A percentile compares a stretch with the other conserved stretches of the same genome.
Conservation (phyloP, 2,797 vertebrate species). For the Chiloscyllium punctatum region DNA sequence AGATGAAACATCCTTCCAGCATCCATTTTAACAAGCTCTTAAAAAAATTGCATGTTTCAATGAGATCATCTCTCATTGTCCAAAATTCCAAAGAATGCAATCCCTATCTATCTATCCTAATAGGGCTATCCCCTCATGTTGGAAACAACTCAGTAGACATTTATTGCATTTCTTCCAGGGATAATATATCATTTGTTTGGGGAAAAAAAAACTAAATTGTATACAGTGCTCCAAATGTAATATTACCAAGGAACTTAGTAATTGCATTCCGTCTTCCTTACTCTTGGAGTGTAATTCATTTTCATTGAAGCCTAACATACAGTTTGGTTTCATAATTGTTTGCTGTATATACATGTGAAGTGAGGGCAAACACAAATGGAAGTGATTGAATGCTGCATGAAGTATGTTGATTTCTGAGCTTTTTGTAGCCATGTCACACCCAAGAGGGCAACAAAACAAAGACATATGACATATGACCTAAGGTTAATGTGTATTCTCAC, state of each 20-base stretch:
- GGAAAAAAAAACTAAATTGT: background rate
- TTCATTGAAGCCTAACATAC: background rate
- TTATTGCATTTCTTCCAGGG: background rate
- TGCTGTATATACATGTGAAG: background rate
- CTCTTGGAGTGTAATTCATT: background rate
- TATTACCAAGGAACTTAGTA: background rate
- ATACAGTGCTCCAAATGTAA: background rate
- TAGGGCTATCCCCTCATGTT: background rate
- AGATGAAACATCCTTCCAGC: background rate
- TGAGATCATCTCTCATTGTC: background rate
- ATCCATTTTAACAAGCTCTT: background rate
- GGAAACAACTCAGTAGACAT: background rate
- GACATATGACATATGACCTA: background rate
- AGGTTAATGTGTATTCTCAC: background rate
- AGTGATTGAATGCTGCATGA: background rate
- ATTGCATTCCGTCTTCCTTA: background rate
- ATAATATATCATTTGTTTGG: background rate
- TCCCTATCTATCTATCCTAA: background rate
- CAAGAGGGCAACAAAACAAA: background rate
- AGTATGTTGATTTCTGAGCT: background rate
- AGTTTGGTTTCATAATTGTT: too few relatives aligned
- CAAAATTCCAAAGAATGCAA: background rate
- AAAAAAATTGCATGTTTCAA: too few relatives aligned
- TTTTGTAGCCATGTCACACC: background rate
- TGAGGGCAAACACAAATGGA: background rate